A percentile compares a stretch with the other conserved stretches of the same genome.
Evolutionary conservation across 2,888 invertebrate species (phyloP).

Genomic region (Cryptus armator): DNA sequence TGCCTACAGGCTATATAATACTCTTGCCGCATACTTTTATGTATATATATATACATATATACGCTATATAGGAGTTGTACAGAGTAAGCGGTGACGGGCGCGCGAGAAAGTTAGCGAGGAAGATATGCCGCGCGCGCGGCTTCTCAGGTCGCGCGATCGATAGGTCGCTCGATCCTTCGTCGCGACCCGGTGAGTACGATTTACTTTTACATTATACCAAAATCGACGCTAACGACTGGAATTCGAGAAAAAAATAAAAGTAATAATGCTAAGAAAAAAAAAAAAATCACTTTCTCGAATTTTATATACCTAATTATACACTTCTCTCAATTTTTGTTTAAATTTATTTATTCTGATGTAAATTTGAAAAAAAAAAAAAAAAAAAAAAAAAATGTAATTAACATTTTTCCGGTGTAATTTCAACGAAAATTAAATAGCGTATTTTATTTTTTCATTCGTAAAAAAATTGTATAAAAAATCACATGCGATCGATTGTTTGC

Average conservation of each 20-base stretch:
- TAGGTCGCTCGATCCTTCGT: conserved; percentile 49
- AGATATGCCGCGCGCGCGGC: conserved; percentile 32
- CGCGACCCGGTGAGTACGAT: conserved; percentile 28
- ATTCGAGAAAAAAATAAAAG: conserved; percentile 14
- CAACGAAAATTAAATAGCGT: too few species aligned
- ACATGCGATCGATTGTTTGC: too few species aligned
- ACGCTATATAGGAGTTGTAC: conserved; percentile 14
- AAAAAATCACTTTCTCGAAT: conserved; percentile 33
- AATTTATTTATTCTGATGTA: too few species aligned
- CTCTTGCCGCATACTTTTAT: conserved; percentile 37
- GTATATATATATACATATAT: neutral
- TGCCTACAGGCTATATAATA: conserved; percentile 56
- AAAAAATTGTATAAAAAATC: too few species aligned
- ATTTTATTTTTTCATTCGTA: too few species aligned
- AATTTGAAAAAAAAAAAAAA: too few species aligned
- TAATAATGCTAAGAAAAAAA: conserved; percentile 15
- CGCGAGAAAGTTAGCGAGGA: conserved; percentile 63
- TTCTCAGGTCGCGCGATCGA: conserved; percentile 54
- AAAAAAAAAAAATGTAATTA: too few species aligned
- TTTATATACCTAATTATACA: too few species aligned
- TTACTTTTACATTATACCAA: conserved; percentile 36
- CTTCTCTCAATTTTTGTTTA: too few species aligned
- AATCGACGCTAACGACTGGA: conserved; percentile 26
- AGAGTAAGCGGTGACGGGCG: conserved; percentile 35
- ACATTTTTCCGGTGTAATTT: too few species aligned